Conservation (phyloP, 1,140 invertebrate genomes). For the Euwallacea fornicatus region DNA sequence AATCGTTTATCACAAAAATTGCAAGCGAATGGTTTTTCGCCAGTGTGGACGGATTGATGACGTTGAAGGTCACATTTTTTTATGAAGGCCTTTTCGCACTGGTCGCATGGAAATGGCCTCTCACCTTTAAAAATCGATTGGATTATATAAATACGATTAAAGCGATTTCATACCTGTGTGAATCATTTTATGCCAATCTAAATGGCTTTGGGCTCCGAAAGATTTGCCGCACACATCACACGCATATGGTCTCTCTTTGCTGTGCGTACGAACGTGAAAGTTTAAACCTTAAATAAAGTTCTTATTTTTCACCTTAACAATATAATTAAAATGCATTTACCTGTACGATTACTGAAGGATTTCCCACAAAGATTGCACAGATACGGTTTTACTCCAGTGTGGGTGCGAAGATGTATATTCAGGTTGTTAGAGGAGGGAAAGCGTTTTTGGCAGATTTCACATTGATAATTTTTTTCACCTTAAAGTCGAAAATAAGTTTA, state of each 20-base stretch:
- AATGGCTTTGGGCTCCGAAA: slow-evolving; percentile 45
- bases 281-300: slow-evolving; percentile 35
- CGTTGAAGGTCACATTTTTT: slow-evolving; percentile 46
- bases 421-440: slow-evolving; percentile 52
- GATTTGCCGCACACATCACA: slow-evolving; percentile 47
- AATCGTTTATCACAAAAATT: slow-evolving; percentile 71
- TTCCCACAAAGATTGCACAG: slow-evolving; percentile 48
- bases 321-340: slow-evolving; percentile 4
- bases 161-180: slow-evolving; percentile 58
- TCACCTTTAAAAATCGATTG: slow-evolving; percentile 35
- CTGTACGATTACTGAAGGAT: slow-evolving; percentile 44
- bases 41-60: slow-evolving; percentile 64
- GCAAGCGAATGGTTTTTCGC: slow-evolving; percentile 68
- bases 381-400: slow-evolving; percentile 44
- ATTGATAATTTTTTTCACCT: slow-evolving; percentile 63
- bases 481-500: neutral
- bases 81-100: slow-evolving; percentile 51
- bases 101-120: slow-evolving; percentile 42
- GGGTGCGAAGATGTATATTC: slow-evolving; percentile 42
- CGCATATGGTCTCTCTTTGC: slow-evolving; percentile 45
- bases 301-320: neutral
- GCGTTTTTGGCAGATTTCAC: slow-evolving; percentile 61
- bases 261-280: slow-evolving; percentile 49
- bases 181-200: slow-evolving; percentile 58
- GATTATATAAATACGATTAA: neutral